Conservation (phyloP, 2,113 vertebrate genomes). For the Numenius arquata region DNA sequence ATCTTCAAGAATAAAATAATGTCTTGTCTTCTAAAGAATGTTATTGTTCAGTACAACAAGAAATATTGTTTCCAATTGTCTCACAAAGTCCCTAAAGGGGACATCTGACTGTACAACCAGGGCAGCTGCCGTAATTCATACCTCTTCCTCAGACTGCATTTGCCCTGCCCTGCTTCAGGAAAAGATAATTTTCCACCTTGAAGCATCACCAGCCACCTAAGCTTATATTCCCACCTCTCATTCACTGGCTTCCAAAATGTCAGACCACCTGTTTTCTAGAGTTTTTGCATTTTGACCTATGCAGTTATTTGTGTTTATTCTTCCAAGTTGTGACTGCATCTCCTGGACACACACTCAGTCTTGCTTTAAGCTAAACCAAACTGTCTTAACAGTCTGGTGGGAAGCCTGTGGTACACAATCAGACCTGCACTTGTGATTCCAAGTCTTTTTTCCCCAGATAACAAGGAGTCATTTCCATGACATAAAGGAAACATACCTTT, state of each 20-base stretch:
- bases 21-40: background rate
- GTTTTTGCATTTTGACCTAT: background rate
- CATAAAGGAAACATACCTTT: background rate
- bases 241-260: background rate
- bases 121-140: background rate
- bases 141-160: background rate
- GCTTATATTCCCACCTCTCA: background rate
- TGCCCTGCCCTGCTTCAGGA: background rate
- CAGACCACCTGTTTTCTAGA: background rate
- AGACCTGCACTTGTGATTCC: background rate
- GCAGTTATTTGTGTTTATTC: background rate
- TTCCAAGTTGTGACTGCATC: background rate
- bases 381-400: background rate
- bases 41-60: background rate
- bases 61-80: background rate
- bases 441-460: background rate
- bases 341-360: background rate
- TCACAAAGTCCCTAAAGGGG: background rate
- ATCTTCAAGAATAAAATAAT: background rate
- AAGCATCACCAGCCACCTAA: background rate
- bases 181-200: background rate
- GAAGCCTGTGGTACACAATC: background rate
- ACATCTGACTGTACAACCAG: background rate
- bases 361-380: background rate
- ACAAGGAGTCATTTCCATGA: background rate